Base-by-base conservation (phyloP, 92 coral and sea anemone species). In the Porites evermanni region DNA sequence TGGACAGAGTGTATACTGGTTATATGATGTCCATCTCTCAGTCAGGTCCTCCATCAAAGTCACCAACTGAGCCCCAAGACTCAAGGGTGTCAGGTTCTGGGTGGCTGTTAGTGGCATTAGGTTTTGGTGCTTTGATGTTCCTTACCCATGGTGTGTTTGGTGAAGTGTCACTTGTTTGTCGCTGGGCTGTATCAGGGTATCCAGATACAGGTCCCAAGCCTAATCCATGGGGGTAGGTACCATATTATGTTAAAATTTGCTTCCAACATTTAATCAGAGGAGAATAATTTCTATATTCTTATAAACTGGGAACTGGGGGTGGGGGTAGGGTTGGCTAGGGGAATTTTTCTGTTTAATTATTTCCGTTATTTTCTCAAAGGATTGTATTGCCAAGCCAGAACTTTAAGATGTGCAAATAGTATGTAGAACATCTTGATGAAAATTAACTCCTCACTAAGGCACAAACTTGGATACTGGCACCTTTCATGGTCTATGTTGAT, bases 171-270 rank as follows among this genome's bases (percentile, higher is more conserved):
- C 89, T 96, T 17, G 92, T 95, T 44, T 91, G 96, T 68, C 96
- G 99, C 29, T 96, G 99, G 99, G 98, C 93, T 44, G 99, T 93
- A 11, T 63, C 94, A n/a, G 94, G 94, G 13, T 92, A 92, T 86
- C 99, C 99, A 47, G 69, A 91, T 71, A 72, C 95, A 50, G 99
- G 99, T 65, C 98, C 98, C 2, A 70, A 79, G 70, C 99, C 99
- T 20, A 93, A 93, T 70, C 99, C 99, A 14, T 95, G 99, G 99
- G 99, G 99, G 99, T 96, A 82, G 72, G 99, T 94, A 52, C 53
- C 13, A 12, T 24, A 10, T 2, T 32, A 14, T 53, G 14, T 47
- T n/a, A 5, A 12, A 7, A 23, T 38, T 9, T 81, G 53, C 47
- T 38, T 38, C 5, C 2, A 38, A 5, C 47, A 38, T 38, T 3